Evolutionary conservation across 2,797 vertebrate species (phyloP).

Genomic region (Hozukius guyotensis): DNA sequence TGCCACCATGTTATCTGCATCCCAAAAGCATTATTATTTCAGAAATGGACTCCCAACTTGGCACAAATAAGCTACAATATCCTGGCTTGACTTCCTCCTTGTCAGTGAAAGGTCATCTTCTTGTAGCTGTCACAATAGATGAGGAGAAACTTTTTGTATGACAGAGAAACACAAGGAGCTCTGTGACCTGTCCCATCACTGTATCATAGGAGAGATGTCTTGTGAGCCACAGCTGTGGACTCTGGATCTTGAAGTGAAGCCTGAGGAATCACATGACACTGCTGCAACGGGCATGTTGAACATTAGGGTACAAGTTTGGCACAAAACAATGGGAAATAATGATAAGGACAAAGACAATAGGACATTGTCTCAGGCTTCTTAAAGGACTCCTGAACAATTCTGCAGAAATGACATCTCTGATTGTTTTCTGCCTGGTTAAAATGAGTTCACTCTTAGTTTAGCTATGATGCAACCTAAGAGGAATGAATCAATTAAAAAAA

Average conservation of each 20-base stretch:
- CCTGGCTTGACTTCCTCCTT: slow-evolving; percentile 12
- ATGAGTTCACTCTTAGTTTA: neutral
- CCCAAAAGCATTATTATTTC: slow-evolving; percentile 11
- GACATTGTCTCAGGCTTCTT: neutral
- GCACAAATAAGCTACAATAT: neutral
- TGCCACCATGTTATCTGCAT: neutral
- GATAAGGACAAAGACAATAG: neutral
- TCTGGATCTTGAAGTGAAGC: slow-evolving; percentile 19
- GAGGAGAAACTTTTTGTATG: slow-evolving; percentile 28
- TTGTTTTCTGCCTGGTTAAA: neutral
- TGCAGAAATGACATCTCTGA: neutral
- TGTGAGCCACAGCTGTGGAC: slow-evolving; percentile 48
- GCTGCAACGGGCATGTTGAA: neutral
- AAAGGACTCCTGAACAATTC: too few species aligned
- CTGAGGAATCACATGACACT: slow-evolving; percentile 15
- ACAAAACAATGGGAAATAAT: neutral
- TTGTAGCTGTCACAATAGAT: slow-evolving; percentile 53
- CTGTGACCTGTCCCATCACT: slow-evolving; percentile 30
- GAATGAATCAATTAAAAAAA: neutral
- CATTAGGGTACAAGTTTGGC: neutral
- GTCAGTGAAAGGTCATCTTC: slow-evolving; percentile 31
- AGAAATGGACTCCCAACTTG: neutral
- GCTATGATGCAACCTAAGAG: neutral
- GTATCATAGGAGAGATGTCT: slow-evolving; percentile 22
- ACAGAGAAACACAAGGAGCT: slow-evolving; percentile 37